Evolutionary conservation across 2,113 vertebrate genomes (phyloP), one percentile per base, ranked within the genome.

Genomic region (Equus quagga): DNA sequence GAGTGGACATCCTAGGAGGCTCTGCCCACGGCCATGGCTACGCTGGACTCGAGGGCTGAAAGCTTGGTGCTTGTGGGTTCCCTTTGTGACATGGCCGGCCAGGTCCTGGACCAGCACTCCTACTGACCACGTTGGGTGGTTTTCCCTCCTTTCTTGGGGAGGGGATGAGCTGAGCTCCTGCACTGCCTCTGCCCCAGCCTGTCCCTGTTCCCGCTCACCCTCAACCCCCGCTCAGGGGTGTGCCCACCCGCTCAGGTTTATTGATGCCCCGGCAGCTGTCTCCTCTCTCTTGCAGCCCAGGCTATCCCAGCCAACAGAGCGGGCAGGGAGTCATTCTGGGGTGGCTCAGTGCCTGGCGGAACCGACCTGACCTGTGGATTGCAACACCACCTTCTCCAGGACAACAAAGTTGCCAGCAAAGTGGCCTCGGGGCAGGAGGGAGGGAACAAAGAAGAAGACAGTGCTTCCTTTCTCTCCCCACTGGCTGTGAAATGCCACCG

Each of bases 21-120:
- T 4, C 8, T 6, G 3, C 15, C 28, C 36, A 51, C 8, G 13
- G 24, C 70, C 0, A 0, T 17, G 44, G 28, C 62, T 21, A 36
- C 9, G 0, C 41, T 41, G 49, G 58, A 49, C 79, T 41, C 2
- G 0, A 24, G 54, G 54, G 17, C 46, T 19, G 14, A 26, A 65
- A 64, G 33, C 23, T 33, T 26, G 18, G 60, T 12, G 12, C 19
- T 51, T 23, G 51, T 69, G 44, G 36, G 4, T 81, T 31, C 13
- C 54, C 24, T 49, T 41, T 2, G 41, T 12, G 36, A 36, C 58
- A 5, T 12, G 70, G 41, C n/a, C 3, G 19, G 14, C 33, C 10
- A 54, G 80, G 56, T 41, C 36, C n/a, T 51, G 36, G 23, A 18
- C 33, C 11, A 51, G 15, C 49, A 51, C 33, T 46, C 51, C 21